phyloP scores from a whole-genome alignment of 2,888 invertebrate species.

The Lycophotia porphyrea region DNA sequence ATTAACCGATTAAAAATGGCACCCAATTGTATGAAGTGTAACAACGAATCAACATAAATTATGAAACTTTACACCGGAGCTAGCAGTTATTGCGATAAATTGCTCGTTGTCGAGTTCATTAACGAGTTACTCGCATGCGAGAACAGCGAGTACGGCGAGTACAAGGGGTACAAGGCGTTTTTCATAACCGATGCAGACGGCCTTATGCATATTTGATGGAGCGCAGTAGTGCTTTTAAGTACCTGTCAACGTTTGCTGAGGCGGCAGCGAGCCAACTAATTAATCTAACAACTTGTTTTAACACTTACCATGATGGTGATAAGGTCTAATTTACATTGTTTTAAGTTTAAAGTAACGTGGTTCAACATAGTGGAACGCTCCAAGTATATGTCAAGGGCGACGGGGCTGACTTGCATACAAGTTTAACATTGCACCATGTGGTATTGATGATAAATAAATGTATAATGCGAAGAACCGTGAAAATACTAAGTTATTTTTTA shows the following conservation, averaged over 20 bases:
- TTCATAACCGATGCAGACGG: constrained; percentile 77
- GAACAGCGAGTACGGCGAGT: constrained; percentile 72
- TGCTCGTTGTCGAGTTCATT: constrained; percentile 71
- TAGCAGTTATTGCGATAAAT: constrained; percentile 66
- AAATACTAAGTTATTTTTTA: constrained; percentile 55
- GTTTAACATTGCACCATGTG: constrained; percentile 69
- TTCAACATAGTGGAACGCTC: constrained; percentile 62
- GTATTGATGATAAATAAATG: constrained; percentile 60
- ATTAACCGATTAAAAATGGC: constrained; percentile 41
- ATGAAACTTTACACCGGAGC: constrained; percentile 52
- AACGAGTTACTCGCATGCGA: constrained; percentile 72
- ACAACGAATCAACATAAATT: constrained; percentile 58
- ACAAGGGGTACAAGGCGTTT: constrained; percentile 76
- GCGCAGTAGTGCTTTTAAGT: constrained; percentile 73
- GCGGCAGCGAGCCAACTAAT: constrained; percentile 65
- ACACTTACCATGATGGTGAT: constrained; percentile 66
- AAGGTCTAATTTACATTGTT: constrained; percentile 61
- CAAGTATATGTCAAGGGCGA: constrained; percentile 83
- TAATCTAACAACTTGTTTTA: constrained; percentile 66
- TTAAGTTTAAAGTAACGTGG: constrained; percentile 46
- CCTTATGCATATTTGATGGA: constrained; percentile 83
- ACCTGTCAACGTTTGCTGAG: constrained; percentile 73
- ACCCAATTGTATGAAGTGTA: constrained; percentile 49
- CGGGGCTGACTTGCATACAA: constrained; percentile 72
- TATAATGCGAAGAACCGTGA: constrained; percentile 48